Conservation (phyloP, 2,113 vertebrate genomes). For the Menura novaehollandiae region DNA sequence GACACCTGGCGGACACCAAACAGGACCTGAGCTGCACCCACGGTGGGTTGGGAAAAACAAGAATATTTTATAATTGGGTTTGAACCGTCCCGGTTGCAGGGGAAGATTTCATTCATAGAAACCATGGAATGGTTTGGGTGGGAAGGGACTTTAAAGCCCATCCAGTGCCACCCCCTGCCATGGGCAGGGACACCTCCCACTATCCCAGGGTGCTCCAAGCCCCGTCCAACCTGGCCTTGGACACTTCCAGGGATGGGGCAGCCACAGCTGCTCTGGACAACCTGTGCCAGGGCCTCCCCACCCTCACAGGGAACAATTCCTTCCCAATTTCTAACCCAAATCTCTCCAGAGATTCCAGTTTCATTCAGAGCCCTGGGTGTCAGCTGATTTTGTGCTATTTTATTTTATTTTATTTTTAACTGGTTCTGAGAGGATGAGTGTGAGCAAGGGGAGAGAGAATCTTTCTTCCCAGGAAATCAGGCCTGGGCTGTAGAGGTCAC, state of each 20-base stretch:
- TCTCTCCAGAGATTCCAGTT: background rate
- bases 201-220: background rate
- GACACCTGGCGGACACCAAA: background rate
- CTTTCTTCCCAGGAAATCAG: background rate
- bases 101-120: background rate
- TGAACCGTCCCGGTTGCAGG: background rate
- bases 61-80: background rate
- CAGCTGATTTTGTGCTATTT: background rate
- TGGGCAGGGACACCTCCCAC: background rate
- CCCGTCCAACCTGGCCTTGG: background rate
- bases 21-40: background rate
- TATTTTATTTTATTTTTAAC: background rate
- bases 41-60: background rate
- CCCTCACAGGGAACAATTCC: background rate
- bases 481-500: background rate
- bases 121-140: background rate
- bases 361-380: background rate
- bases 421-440: background rate
- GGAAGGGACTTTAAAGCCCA: background rate
- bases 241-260: background rate
- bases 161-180: accelerated
- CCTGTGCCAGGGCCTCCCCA: background rate
- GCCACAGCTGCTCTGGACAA: background rate
- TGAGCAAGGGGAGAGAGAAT: background rate
- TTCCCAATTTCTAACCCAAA: background rate